phyloP scores from a whole-genome alignment of 1,140 invertebrate species.

The Aphaenogaster ashmeadi region DNA sequence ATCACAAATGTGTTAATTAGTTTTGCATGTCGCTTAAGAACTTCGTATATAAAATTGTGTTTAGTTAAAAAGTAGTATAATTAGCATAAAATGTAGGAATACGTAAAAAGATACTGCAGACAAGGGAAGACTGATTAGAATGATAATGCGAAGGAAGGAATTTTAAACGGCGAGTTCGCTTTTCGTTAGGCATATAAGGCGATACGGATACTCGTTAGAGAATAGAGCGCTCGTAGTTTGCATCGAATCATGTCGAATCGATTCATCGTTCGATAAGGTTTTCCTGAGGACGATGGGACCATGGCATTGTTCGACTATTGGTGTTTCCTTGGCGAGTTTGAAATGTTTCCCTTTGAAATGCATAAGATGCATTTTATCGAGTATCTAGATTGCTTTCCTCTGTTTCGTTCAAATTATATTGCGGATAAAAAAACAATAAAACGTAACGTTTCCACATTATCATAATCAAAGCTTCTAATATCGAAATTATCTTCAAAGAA shows the following conservation, averaged over 20 bases:
- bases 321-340: constrained; percentile 3
- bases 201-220: constrained; percentile 36
- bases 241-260: constrained; percentile 54
- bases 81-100: neutral
- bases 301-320: constrained; percentile 42
- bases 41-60: neutral
- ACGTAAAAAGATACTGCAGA: neutral
- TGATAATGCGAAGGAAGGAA: constrained; percentile 23
- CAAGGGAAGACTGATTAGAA: neutral
- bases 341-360: constrained; percentile 5
- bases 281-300: neutral
- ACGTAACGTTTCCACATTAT: neutral
- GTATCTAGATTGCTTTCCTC: constrained; percentile 10
- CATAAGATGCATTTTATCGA: constrained; percentile 35
- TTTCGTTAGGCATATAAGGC: neutral
- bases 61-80: constrained; percentile 16
- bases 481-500: neutral
- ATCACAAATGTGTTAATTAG: neutral
- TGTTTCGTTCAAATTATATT: constrained; percentile 28
- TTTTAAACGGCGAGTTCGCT: constrained; percentile 27
- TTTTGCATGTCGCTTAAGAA: neutral
- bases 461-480: constrained; percentile 4
- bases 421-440: neutral
- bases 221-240: constrained; percentile 39
- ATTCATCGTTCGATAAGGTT: constrained; percentile 53